Base-by-base conservation (phyloP, 2,113 vertebrate genomes). In the Apteryx owenii region DNA sequence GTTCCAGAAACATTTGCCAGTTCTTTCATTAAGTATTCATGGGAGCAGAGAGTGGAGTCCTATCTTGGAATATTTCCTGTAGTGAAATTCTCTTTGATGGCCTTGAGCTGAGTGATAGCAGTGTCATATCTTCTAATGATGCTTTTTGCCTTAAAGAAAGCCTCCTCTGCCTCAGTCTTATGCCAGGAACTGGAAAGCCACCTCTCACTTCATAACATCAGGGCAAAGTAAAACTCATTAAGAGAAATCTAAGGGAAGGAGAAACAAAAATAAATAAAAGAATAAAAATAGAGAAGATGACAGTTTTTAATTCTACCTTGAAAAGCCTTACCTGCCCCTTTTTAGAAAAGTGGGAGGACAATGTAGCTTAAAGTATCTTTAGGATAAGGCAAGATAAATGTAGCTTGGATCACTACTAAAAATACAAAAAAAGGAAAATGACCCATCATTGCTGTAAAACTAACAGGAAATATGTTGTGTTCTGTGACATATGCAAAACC, bases 181-280 rank as follows among this genome's bases (percentile, higher is more conserved):
- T 60, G 4, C 12, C 36, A 96, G 84, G 84, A 96, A 44, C 76
- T 92, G 77, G 66, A 95, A 97, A 95, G 51, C 36, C 36, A 38
- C 36, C 36, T 38, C 36, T 38, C 36, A 38, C 36, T 38, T 38
- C 36, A 38, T 38, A 38, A 38, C 36, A 38, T 38, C 36, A 38
- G 36, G 36, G 36, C 69, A 96, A 97, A 96, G 44, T 85, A 95
- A 96, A 98, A 95, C 40, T 97, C 87, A 62, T 66, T 76, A 76
- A 64, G 80, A 29, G 75, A 89, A 88, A 94, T 93, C 22, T 88
- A 73, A 72, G 21, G 29, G 17, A 78, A 95, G 80, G 92, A 97
- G 26, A 88, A 88, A 95, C 72, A 94, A 95, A 96, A 88, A 61
- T 51, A 53, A 38, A 29, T 87, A 48, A 73, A n/a, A 95, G 93